Conservation (phyloP, 2,888 invertebrate genomes). For the Xestobium rufovillosum region DNA sequence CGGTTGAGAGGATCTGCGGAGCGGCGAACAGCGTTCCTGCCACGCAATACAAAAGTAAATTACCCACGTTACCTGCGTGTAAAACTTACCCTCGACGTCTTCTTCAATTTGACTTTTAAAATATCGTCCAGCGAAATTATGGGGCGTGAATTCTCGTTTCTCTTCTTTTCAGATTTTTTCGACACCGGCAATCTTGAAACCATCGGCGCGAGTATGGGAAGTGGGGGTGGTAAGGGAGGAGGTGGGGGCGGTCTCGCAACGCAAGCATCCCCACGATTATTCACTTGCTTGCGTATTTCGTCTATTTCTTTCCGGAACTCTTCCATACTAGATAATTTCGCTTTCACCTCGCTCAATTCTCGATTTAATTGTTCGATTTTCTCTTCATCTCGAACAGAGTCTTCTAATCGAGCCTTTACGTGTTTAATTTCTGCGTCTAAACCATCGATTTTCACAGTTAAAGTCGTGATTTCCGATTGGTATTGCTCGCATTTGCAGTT, state of each 20-base stretch:
- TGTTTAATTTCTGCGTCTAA: constrained; percentile 15
- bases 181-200: constrained; percentile 5
- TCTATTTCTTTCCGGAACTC: constrained; percentile 9
- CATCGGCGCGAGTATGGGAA: constrained; percentile 16
- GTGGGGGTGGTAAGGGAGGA: constrained; percentile 29
- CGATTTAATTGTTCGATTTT: constrained; percentile 18
- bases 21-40: constrained; percentile 26
- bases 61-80: too few relatives aligned
- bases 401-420: constrained; percentile 7
- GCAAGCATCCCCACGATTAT: too few relatives aligned
- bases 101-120: constrained; percentile 38
- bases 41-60: neutral
- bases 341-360: constrained; percentile 24
- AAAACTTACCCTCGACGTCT: constrained; percentile 34
- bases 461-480: constrained; percentile 21
- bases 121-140: constrained; percentile 40
- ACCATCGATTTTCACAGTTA: constrained; percentile 22
- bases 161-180: constrained; percentile 19
- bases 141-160: constrained; percentile 28
- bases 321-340: constrained; percentile 23
- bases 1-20: constrained; percentile 27
- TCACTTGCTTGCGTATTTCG: constrained; percentile 8
- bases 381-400: neutral
- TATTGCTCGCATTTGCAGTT: constrained; percentile 26
- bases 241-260: constrained; percentile 29